phyloP scores from a whole-genome alignment of 1,140 invertebrate species.

The Halotydeus destructor region DNA sequence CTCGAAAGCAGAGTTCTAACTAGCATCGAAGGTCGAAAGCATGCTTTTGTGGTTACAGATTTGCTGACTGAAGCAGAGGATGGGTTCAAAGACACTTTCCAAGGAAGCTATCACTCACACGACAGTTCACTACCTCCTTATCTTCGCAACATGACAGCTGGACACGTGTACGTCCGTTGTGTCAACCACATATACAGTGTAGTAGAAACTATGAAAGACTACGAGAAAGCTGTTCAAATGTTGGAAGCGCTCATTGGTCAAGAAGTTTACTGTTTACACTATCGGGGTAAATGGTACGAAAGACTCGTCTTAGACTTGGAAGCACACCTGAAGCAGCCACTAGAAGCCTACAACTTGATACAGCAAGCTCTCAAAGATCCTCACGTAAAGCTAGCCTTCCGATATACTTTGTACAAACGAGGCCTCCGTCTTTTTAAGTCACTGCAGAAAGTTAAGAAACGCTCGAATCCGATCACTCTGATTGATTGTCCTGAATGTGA shows the following conservation, averaged over 20 bases:
- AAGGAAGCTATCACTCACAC: background rate
- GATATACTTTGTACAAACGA: constrained; percentile 26
- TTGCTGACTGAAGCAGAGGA: too few relatives aligned
- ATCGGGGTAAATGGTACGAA: constrained; percentile 32
- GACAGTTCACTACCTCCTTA: constrained; percentile 24
- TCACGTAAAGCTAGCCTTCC: constrained; percentile 23
- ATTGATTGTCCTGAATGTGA: constrained; percentile 15
- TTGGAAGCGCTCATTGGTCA: constrained; percentile 27
- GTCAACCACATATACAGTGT: constrained; percentile 28
- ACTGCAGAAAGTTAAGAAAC: constrained; percentile 13
- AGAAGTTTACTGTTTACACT: constrained; percentile 21
- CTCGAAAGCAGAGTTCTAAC: constrained; percentile 20
- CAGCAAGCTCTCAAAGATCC: constrained; percentile 24
- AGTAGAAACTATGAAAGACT: constrained; percentile 27
- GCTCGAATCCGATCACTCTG: background rate
- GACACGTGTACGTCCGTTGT: constrained; percentile 25
- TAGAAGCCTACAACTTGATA: constrained; percentile 24
- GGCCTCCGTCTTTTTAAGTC: constrained; percentile 23
- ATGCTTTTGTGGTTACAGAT: constrained; percentile 18
- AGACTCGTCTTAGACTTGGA: constrained; percentile 31
- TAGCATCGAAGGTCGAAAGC: constrained; percentile 21
- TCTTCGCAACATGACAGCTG: constrained; percentile 28
- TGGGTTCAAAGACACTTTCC: constrained; percentile 13
- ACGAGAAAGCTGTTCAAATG: constrained; percentile 26
- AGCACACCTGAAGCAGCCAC: constrained; percentile 29